These are phyloP conservation scores for Coleophora flavipennella DNA, from an alignment of 2,888 invertebrate species.

Conservation along the genomic window DNA sequence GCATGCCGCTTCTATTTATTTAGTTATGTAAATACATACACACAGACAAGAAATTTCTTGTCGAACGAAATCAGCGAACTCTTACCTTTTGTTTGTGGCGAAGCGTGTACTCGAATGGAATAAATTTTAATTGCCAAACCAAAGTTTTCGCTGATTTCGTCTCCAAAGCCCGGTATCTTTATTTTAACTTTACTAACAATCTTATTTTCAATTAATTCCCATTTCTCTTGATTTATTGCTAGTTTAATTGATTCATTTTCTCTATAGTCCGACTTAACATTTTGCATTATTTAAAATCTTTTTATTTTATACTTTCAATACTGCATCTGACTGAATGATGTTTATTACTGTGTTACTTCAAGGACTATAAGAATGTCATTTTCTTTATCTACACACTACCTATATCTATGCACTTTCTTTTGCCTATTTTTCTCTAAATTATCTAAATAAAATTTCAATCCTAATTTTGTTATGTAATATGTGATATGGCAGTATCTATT, in stretches of 20 bases:
- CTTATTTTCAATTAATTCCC: constrained; percentile 49
- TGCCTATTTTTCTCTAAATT: constrained; percentile 48
- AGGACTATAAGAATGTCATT: constrained; percentile 41
- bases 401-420: constrained; percentile 57
- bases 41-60: too few species aligned
- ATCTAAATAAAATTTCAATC: constrained; percentile 4
- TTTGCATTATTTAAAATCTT: constrained; percentile 41
- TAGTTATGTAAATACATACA: constrained; percentile 48
- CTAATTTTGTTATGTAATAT: too few species aligned
- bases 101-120: constrained; percentile 3
- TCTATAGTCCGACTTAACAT: constrained; percentile 37
- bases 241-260: constrained; percentile 39
- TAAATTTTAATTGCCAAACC: constrained; percentile 11
- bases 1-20: constrained; percentile 66
- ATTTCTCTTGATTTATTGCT: constrained; percentile 37
- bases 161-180: constrained; percentile 36
- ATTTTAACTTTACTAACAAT: constrained; percentile 47
- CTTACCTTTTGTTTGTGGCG: constrained; percentile 1
- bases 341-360: constrained; percentile 27
- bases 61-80: constrained; percentile 38
- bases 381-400: constrained; percentile 24
- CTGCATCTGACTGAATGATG: constrained; percentile 29
- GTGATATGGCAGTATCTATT: too few species aligned
- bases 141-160: constrained; percentile 19
- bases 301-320: constrained; percentile 45